phyloP scores from a whole-genome alignment of 2,888 invertebrate genomes.

The Blomia tropicalis region DNA sequence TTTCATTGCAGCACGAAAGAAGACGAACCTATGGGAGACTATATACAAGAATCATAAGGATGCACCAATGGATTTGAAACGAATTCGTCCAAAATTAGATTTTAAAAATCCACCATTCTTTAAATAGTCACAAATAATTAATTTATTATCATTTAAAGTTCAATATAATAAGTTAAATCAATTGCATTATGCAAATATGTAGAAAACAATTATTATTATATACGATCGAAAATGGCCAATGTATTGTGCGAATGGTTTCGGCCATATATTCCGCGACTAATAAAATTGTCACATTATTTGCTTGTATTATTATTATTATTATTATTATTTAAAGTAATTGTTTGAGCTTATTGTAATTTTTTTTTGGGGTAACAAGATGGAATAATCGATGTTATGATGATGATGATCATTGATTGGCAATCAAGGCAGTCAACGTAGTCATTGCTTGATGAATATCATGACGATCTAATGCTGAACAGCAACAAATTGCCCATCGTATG shows the following conservation, averaged over 20 bases:
- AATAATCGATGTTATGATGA: not conserved
- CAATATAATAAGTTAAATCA: not conserved
- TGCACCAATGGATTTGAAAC: slow-evolving; percentile 25
- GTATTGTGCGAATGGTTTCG: too few relatives aligned
- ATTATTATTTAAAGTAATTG: not conserved
- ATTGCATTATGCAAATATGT: not conserved
- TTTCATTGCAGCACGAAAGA: slow-evolving; percentile 43
- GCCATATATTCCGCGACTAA: too few relatives aligned
- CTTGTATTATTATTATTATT: not conserved
- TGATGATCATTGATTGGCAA: slow-evolving; percentile 15
- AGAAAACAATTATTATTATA: not conserved
- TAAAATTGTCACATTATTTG: too few relatives aligned
- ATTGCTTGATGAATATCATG: slow-evolving; percentile 26
- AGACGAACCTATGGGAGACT: slow-evolving; percentile 62
- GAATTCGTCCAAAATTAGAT: slow-evolving; percentile 13
- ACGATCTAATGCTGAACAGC: slow-evolving; percentile 27
- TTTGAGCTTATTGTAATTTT: not conserved
- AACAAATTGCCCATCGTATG: slow-evolving; percentile 27
- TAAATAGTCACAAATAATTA: slow-evolving; percentile 35
- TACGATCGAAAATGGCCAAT: not conserved
- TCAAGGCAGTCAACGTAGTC: slow-evolving; percentile 28
- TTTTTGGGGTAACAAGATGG: not conserved
- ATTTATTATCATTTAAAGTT: slow-evolving; percentile 33
- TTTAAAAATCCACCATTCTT: slow-evolving; percentile 21
- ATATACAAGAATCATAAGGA: slow-evolving; percentile 43